Evolutionary conservation across 2,113 vertebrate species (phyloP).

Genomic region (Aspidoscelis tigris): DNA sequence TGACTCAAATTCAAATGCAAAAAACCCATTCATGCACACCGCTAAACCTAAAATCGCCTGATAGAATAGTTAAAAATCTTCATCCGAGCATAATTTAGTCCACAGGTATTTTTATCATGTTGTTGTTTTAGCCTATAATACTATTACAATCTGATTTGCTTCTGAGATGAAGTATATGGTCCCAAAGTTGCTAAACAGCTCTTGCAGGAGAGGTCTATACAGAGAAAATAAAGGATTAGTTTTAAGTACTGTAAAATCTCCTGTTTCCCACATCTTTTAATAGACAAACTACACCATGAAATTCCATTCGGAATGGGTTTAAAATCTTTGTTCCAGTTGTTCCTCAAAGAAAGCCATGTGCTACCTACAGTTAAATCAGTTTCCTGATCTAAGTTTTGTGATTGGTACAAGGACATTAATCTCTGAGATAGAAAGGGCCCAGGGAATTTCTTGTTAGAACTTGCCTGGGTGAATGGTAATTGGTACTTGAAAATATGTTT

Average conservation of each 20-base stretch:
- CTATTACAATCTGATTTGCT: conserved; percentile 4
- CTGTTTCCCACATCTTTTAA: conserved; percentile 1
- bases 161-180: not conserved
- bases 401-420: too few relatives aligned
- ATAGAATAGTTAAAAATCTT: not conserved
- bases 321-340: conserved; percentile 1
- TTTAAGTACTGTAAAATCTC: conserved; percentile 14
- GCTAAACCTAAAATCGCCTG: not conserved
- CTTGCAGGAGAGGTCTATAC: not conserved
- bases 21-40: too few relatives aligned
- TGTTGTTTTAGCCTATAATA: not conserved
- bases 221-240: not conserved
- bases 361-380: not conserved
- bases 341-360: conserved; percentile 2
- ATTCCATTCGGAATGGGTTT: conserved; percentile 15
- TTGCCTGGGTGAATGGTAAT: too few relatives aligned
- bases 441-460: too few relatives aligned
- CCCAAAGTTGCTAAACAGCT: not conserved
- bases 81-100: not conserved
- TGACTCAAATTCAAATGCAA: too few relatives aligned
- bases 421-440: too few relatives aligned
- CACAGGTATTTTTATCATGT: not conserved
- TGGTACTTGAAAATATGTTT: too few relatives aligned
- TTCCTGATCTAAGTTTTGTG: too few relatives aligned
- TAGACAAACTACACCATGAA: not conserved